These are phyloP conservation scores for Leptestheria dahalacensis DNA, from an alignment of 1,140 invertebrate genomes.

Conservation along the genomic window DNA sequence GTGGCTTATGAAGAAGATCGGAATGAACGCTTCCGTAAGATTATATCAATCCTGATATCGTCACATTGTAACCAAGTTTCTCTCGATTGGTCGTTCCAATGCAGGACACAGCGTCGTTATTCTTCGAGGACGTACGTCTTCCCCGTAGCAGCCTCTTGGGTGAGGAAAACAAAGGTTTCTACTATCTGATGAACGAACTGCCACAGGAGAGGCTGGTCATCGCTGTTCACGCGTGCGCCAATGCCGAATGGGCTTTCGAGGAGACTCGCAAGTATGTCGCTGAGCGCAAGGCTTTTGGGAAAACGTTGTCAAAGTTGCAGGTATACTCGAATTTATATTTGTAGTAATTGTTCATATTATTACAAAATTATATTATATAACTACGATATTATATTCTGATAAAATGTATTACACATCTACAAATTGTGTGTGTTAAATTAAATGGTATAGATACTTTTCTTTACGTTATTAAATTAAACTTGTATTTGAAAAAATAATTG, in stretches of 20 bases:
- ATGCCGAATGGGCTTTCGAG: slow-evolving; percentile 35
- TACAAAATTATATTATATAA: neutral
- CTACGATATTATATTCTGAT: neutral
- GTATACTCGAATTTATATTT: slow-evolving; percentile 18
- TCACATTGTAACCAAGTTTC: too few species aligned
- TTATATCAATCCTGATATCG: neutral
- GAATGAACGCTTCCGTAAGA: slow-evolving; percentile 30
- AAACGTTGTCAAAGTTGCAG: slow-evolving; percentile 31
- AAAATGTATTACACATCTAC: neutral
- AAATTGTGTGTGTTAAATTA: too few species aligned
- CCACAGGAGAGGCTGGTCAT: slow-evolving; percentile 34
- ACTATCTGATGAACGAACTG: slow-evolving; percentile 35
- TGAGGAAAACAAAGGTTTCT: slow-evolving; percentile 33
- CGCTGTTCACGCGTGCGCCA: slow-evolving; percentile 26
- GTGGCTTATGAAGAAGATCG: slow-evolving; percentile 33
- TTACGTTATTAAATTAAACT: too few species aligned
- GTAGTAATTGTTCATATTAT: neutral
- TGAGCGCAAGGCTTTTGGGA: slow-evolving; percentile 34
- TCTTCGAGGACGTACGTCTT: slow-evolving; percentile 36
- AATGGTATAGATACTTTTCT: too few species aligned
- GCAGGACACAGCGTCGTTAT: slow-evolving; percentile 36
- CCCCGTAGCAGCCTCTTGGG: slow-evolving; percentile 30
- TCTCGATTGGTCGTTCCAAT: too few species aligned
- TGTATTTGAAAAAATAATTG: too few species aligned
- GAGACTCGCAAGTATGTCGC: slow-evolving; percentile 32